Conservation (phyloP, 2,113 vertebrate species). For the Leptobrachium ailaonicum region DNA sequence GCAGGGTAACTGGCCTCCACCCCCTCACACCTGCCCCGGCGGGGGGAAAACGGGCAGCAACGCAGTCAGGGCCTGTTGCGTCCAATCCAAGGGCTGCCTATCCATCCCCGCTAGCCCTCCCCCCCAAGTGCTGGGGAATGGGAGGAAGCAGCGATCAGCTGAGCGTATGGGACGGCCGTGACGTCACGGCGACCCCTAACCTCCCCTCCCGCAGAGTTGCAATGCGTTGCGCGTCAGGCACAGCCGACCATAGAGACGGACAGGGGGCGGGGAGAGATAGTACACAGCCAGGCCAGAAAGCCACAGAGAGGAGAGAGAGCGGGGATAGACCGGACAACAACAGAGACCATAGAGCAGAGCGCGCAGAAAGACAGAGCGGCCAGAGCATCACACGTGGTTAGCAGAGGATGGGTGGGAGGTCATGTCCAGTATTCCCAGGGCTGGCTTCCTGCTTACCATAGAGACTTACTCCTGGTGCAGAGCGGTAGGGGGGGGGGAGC, state of each 20-base stretch:
- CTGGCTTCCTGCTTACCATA: too few species aligned
- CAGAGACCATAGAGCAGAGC: background rate
- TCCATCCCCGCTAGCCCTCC: conserved; percentile 1
- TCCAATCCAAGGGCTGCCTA: background rate
- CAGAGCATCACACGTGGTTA: too few species aligned
- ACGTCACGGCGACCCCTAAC: conserved; percentile 22
- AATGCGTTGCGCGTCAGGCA: background rate
- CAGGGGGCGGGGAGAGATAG: background rate
- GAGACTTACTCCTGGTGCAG: too few species aligned
- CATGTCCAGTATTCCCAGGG: too few species aligned
- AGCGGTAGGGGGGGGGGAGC: too few species aligned
- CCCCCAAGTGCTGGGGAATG: too few species aligned
- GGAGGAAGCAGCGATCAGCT: conserved; percentile 20
- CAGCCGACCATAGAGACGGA: background rate
- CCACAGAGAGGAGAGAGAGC: conserved; percentile 28
- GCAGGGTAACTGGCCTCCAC: background rate
- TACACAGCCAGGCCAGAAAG: background rate
- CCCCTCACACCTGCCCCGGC: conserved; percentile 19
- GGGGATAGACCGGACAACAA: background rate
- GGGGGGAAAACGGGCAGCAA: too few species aligned
- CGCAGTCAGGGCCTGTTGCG: background rate
- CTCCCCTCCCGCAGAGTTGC: background rate
- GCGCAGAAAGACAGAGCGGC: too few species aligned
- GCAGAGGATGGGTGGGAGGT: too few species aligned
- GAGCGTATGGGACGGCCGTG: conserved; percentile 24